phyloP scores from a whole-genome alignment of 2,113 vertebrate species.

The Pungitius pungitius region DNA sequence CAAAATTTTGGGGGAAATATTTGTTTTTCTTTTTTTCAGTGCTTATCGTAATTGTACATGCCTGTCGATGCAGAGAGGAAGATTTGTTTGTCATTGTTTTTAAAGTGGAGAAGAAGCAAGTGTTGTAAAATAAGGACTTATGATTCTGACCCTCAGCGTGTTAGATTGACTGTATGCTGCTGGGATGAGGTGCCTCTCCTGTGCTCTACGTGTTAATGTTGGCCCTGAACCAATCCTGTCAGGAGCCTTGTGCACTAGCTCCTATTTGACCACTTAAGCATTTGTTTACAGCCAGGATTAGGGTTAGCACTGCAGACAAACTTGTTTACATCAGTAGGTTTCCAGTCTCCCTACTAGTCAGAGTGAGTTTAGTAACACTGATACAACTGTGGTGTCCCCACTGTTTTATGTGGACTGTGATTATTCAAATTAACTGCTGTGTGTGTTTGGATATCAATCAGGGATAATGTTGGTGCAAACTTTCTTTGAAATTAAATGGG shows the following conservation, averaged over 20 bases:
- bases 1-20: constrained; percentile 33
- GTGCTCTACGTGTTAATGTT: constrained; percentile 52
- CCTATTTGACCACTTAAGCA: constrained; percentile 65
- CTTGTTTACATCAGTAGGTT: constrained; percentile 66
- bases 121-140: constrained; percentile 61
- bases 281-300: constrained; percentile 73
- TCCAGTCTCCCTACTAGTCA: constrained; percentile 49
- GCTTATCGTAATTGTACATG: constrained; percentile 75
- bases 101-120: constrained; percentile 51
- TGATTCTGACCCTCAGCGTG: constrained; percentile 54
- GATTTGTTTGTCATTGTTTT: constrained; percentile 59
- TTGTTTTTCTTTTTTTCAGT: constrained; percentile 57
- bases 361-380: constrained; percentile 44
- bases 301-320: constrained; percentile 55
- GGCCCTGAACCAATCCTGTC: constrained; percentile 66
- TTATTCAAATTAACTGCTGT: constrained; percentile 45
- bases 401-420: constrained; percentile 41
- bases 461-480: constrained; percentile 45
- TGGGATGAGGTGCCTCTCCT: constrained; percentile 58
- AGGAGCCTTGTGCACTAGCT: constrained; percentile 63
- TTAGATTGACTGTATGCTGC: constrained; percentile 59
- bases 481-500: constrained; percentile 45
- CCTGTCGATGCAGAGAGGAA: constrained; percentile 66
- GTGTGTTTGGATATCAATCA: constrained; percentile 53
- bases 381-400: constrained; percentile 34